phyloP scores from a whole-genome alignment of 2,888 invertebrate genomes.

The Diogma glabrata region DNA sequence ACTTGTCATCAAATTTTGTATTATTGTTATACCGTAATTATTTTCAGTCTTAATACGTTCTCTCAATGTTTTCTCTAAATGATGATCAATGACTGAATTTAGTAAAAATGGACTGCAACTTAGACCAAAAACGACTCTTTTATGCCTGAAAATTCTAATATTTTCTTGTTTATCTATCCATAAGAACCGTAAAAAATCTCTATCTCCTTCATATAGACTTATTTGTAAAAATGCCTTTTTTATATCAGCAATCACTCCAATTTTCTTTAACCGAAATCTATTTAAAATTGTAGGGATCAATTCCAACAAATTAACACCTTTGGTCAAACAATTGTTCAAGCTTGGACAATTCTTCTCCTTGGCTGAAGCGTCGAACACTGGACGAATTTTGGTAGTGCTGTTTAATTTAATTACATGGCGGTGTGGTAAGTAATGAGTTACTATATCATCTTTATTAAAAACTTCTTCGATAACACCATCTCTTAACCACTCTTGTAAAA shows the following conservation, averaged over 20 bases:
- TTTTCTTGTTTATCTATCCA: not conserved
- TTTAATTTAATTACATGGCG: not conserved
- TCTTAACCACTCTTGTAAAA: not conserved
- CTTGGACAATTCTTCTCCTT: not conserved
- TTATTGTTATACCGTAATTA: not conserved
- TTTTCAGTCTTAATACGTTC: not conserved
- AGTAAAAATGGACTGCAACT: slow-evolving; percentile 1
- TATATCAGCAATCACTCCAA: slow-evolving; percentile 1
- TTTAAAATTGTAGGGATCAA: slow-evolving; percentile 1
- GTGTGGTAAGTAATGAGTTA: slow-evolving; percentile 3
- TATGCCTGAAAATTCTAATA: not conserved
- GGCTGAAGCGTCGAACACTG: too few relatives aligned
- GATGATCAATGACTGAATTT: not conserved
- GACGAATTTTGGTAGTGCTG: too few relatives aligned
- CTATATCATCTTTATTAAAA: not conserved
- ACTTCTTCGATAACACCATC: not conserved
- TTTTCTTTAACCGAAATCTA: slow-evolving; percentile 1
- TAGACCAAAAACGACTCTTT: not conserved
- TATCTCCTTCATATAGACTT: not conserved
- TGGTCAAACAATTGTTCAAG: not conserved
- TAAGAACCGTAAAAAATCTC: not conserved
- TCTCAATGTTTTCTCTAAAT: not conserved
- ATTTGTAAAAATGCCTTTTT: slow-evolving; percentile 5
- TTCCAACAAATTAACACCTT: slow-evolving; percentile 1
- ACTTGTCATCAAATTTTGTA: not conserved